Percentiles rank a stretch among this genome's conserved stretches.
Evolutionary conservation across 2,113 vertebrate genomes (phyloP).

Genomic region (Ia io): DNA sequence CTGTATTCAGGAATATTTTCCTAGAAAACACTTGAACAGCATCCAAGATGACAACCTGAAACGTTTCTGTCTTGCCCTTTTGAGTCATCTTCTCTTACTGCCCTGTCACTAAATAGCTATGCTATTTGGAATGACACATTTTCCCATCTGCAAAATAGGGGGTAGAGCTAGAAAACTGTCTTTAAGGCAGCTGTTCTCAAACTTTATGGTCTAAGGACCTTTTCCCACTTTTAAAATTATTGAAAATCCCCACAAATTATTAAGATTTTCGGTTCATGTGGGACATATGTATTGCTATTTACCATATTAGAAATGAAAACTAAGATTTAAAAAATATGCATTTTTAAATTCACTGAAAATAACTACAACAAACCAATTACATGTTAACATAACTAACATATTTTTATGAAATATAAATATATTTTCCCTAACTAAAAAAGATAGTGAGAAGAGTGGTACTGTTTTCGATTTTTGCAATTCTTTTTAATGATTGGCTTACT

Average conservation of each 20-base stretch:
- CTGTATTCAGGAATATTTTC: constrained; percentile 22
- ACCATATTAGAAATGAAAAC: not conserved
- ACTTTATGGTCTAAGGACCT: not conserved
- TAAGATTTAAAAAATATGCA: not conserved
- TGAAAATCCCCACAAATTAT: not conserved
- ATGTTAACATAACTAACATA: not conserved
- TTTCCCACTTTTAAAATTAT: not conserved
- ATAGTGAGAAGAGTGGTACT: not conserved
- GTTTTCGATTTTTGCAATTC: not conserved
- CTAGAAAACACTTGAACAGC: not conserved
- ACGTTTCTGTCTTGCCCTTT: not conserved
- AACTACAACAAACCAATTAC: not conserved
- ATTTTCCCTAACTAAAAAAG: not conserved
- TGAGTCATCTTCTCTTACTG: not conserved
- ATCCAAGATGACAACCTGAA: not conserved
- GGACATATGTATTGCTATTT: not conserved
- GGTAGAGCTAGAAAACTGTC: not conserved
- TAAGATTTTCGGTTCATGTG: not conserved
- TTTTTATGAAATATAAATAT: not conserved
- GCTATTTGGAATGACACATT: not conserved
- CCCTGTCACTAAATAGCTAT: not conserved
- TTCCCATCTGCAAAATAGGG: not conserved
- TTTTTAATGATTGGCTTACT: not conserved
- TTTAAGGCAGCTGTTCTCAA: not conserved
- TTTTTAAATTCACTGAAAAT: not conserved